Base-by-base conservation (phyloP, 2,113 vertebrate genomes). In the Xyliphius kryptos region DNA sequence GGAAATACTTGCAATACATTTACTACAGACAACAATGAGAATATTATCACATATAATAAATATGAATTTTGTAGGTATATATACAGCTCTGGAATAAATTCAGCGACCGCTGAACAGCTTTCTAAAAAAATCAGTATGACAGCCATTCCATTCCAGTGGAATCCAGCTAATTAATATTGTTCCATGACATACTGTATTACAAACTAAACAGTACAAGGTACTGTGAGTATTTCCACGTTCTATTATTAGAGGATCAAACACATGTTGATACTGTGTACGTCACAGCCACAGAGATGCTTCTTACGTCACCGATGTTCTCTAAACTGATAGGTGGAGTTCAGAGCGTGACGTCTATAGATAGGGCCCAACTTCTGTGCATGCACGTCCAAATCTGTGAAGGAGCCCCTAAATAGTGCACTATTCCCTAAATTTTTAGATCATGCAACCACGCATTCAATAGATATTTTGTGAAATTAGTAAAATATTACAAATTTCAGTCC, bases 281-380 rank as follows among this genome's bases (percentile, higher is more conserved):
- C 56, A 66, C 40, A 61, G 44, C 38, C 41, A 22, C 36, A 38
- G 16, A 54, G 56, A n/a, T 15, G 37, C 9, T n/a, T 44, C 43
- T n/a, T 43, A 52, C 71, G 71, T 69, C 71, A 73, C 20, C 51
- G 21, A 41, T 2, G 9, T 6, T 14, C 47, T 1, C 26, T 46
- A 14, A 21, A 12, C 0, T 3, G 17, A 76, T 68, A 58, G 74
- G 51, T 16, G 32, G 44, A 26, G 63, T 66, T 52, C 44, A 48
- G 48, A 59, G 58, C 53, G 77, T 70, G 64, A 76, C 74, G 52
- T 5, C 2, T 3, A 32, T 44, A 32, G 14, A 54, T 70, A 76
- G 77, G 77, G 76, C 77, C 77, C 74, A 56, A 55, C 19, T 69
- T 68, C 63, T 67, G 52, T 56, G 38, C 55, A 21, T 6, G 14